Evolutionary conservation across 2,888 invertebrate species (phyloP).

Genomic region (Apeira syringaria): DNA sequence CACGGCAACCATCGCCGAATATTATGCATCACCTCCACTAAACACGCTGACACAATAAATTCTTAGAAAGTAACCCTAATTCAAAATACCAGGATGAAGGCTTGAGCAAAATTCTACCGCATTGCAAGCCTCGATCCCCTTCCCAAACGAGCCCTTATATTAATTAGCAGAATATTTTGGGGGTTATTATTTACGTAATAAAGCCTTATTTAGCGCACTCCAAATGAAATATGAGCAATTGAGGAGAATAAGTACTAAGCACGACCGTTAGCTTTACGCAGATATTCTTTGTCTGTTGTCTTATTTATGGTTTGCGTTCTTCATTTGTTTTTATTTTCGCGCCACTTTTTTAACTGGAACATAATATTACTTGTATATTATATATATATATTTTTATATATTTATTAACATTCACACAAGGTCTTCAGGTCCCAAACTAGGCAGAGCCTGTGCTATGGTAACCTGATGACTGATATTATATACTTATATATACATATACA

Average conservation of each 20-base stretch:
- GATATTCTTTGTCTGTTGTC: constrained; percentile 34
- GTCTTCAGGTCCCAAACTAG: too few relatives aligned
- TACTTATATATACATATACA: too few relatives aligned
- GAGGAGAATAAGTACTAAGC: constrained; percentile 71
- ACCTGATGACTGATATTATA: too few relatives aligned
- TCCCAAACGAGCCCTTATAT: constrained; percentile 70
- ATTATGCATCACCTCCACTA: neutral
- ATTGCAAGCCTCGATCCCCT: constrained; percentile 40
- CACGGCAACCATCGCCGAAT: too few relatives aligned
- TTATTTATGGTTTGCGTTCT: too few relatives aligned
- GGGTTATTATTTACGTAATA: constrained; percentile 80
- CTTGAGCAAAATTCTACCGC: constrained; percentile 26
- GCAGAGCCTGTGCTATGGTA: too few relatives aligned
- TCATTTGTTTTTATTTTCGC: too few relatives aligned
- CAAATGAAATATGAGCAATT: constrained; percentile 78
- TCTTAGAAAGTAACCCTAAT: constrained; percentile 35
- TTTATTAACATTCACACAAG: too few relatives aligned
- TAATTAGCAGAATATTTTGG: constrained; percentile 80
- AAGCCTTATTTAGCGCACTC: constrained; percentile 77
- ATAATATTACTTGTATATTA: too few relatives aligned
- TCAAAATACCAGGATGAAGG: constrained; percentile 18
- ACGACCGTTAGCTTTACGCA: constrained; percentile 43
- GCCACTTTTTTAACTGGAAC: too few relatives aligned
- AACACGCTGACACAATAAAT: constrained; percentile 9
- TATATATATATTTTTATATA: too few relatives aligned